These are phyloP conservation scores for Scaptomyza tumidula DNA, from an alignment of 2,888 invertebrate species.

Conservation along the genomic window DNA sequence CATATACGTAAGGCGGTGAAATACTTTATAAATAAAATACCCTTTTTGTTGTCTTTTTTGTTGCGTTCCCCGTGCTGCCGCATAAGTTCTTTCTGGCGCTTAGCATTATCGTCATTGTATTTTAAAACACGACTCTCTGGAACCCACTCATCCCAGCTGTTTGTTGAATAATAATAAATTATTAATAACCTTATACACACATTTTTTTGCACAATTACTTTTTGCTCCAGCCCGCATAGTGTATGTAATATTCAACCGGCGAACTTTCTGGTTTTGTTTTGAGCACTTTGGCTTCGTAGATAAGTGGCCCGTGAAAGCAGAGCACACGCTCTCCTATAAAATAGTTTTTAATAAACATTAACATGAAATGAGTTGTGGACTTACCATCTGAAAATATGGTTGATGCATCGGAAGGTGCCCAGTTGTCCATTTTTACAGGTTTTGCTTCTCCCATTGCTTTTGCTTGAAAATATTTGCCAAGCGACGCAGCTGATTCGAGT, in stretches of 20 bases:
- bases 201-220: constrained; percentile 87
- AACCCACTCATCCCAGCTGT: constrained; percentile 96
- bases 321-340: constrained; percentile 92
- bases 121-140: constrained; percentile 95
- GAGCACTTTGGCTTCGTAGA: constrained; percentile 98
- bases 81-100: constrained; percentile 93
- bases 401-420: constrained; percentile 50
- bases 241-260: constrained; percentile 95
- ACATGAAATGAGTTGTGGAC: neutral
- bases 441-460: constrained; percentile 69
- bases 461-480: constrained; percentile 72
- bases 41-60: constrained; percentile 86
- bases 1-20: neutral
- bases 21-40: constrained; percentile 73
- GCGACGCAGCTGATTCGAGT: constrained; percentile 33
- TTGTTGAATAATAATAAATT: constrained; percentile 63
- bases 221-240: constrained; percentile 99
- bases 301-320: constrained; percentile 97
- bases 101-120: constrained; percentile 94
- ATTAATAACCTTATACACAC: neutral
- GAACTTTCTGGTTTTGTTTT: constrained; percentile 94
- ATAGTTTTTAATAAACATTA: neutral
- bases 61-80: constrained; percentile 62
- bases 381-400: constrained; percentile 89
- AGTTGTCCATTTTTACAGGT: constrained; percentile 61